Base-by-base conservation (phyloP, 2,113 vertebrate species). In the Puffinus mauretanicus region DNA sequence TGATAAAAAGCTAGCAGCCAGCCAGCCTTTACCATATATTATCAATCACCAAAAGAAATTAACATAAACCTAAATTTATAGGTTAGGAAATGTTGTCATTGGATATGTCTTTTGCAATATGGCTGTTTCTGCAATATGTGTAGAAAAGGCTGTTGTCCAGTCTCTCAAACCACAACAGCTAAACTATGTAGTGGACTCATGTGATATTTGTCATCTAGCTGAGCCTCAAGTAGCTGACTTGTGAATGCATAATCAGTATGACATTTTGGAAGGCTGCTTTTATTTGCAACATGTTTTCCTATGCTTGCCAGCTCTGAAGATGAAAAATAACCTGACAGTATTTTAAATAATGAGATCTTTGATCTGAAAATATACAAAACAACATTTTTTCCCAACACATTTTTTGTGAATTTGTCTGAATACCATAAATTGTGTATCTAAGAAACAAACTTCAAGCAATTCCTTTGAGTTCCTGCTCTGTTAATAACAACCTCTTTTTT, bases 261-360 rank as follows among this genome's bases (percentile, higher is more conserved):
- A 93, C 73, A 58, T 93, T 93, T 96, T 93, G 70, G 75, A 95
- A 87, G 34, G 84, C 67, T 96, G 75, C 89, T 95, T 95, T 95
- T 96, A 85, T 97, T 87, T 77, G 62, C 71, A 83, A 47, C n/a
- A 38, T 54, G 38, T 81, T 94, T 97, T 97, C 81, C 38, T 90
- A 13, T 21, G 19, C 87, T 77, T 96, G 86, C 49, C 91, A 94
- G 71, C 69, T 97, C 65, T 86, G 79, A 90, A 94, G 91, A 96
- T 70, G 60, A 91, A 94, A 94, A 64, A 76, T 81, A 94, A 82
- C 38, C 70, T 93, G 75, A 60, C 62, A 96, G 79, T 85, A 38
- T 65, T 95, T 91, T 89, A 76, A 82, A 85, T 82, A 91, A 91
- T 70, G 54, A 95, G 71, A 49, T 71, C 82, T 91, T 96, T 95